These are phyloP conservation scores for Anniella stebbinsi DNA, from an alignment of 2,797 vertebrate genomes.

Conservation along the genomic window DNA sequence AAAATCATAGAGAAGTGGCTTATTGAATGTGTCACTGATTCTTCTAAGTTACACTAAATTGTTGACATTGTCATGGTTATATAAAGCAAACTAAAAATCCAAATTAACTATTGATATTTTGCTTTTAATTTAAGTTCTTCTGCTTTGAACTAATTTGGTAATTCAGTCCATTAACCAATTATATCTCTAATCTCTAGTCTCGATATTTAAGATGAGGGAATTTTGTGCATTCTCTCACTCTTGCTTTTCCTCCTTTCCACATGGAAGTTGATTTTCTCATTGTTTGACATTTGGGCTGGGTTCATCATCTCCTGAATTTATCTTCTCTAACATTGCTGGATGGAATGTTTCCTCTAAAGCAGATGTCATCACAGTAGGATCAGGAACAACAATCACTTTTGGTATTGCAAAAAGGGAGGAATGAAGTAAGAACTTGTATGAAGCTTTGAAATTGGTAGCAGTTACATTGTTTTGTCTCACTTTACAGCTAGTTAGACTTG, in stretches of 20 bases:
- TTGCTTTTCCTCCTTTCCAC: background rate
- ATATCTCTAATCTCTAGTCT: background rate
- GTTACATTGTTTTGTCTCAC: conserved; percentile 10
- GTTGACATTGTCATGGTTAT: background rate
- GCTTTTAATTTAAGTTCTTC: background rate
- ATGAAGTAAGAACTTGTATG: background rate
- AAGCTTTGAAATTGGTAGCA: conserved; percentile 16
- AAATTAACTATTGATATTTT: background rate
- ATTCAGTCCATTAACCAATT: background rate
- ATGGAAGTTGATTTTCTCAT: background rate
- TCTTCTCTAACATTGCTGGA: background rate
- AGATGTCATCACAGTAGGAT: background rate
- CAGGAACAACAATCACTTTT: background rate
- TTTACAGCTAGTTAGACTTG: conserved; percentile 25
- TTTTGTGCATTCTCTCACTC: background rate
- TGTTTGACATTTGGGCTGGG: background rate
- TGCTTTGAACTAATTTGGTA: background rate
- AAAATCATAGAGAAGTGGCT: background rate
- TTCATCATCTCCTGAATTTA: background rate
- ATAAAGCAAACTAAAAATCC: background rate
- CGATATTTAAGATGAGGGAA: background rate
- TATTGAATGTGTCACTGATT: too few relatives aligned
- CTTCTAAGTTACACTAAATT: rapidly evolving
- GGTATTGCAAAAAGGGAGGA: background rate
- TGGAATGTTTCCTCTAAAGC: background rate